These are phyloP conservation scores for Labeo calbasu DNA, from an alignment of 2,797 vertebrate species.

Conservation along the genomic window DNA sequence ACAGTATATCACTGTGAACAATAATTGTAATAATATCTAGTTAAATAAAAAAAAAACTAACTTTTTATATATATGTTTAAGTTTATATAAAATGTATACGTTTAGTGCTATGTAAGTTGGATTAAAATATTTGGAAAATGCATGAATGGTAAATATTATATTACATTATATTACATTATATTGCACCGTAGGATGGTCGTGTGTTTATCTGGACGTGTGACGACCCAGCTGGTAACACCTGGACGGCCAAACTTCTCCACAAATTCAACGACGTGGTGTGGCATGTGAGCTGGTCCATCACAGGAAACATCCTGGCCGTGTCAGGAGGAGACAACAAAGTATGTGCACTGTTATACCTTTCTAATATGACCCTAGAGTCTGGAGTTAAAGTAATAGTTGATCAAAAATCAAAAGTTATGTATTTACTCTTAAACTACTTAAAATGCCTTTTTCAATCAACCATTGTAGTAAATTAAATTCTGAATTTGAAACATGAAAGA, in stretches of 20 bases:
- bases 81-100: too few species aligned
- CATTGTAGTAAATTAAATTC: neutral
- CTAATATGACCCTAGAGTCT: neutral
- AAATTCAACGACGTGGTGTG: conserved; percentile 98
- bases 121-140: neutral
- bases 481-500: neutral
- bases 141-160: neutral
- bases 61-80: too few species aligned
- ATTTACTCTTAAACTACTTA: neutral
- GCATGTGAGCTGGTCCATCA: conserved; percentile 99
- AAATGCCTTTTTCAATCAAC: neutral
- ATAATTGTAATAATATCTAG: neutral
- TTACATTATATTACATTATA: neutral
- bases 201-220: conserved; percentile 98
- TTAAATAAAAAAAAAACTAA: neutral
- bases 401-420: neutral
- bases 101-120: neutral
- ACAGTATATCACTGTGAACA: neutral
- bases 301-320: conserved; percentile 94
- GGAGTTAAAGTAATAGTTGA: too few species aligned
- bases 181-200: conserved; percentile 85
- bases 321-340: conserved; percentile 98
- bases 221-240: conserved; percentile 88
- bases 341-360: neutral
- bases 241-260: conserved; percentile 92